These are phyloP conservation scores for Pandemis cinnamomeana DNA, from an alignment of 2,888 invertebrate species.

Conservation along the genomic window DNA sequence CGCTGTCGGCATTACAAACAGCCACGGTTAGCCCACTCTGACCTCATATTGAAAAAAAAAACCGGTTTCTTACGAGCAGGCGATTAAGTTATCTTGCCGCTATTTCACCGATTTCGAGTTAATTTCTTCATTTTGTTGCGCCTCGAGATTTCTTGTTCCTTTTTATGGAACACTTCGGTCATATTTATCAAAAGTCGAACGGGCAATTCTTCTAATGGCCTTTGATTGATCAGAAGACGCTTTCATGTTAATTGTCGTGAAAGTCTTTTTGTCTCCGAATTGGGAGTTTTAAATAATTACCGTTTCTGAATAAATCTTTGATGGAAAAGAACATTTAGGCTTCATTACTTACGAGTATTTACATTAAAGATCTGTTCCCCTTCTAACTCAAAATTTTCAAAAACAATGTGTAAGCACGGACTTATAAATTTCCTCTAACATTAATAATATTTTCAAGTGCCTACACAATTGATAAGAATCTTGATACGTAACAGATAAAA, in stretches of 20 bases:
- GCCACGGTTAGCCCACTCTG: constrained; percentile 51
- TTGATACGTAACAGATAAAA: constrained; percentile 18
- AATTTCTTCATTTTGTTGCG: constrained; percentile 79
- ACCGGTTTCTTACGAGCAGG: constrained; percentile 66
- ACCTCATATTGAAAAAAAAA: constrained; percentile 60
- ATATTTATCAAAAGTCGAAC: constrained; percentile 61
- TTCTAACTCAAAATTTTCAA: neutral
- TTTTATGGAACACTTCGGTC: constrained; percentile 48
- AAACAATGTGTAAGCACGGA: neutral
- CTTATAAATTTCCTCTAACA: no score
- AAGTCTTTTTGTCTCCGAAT: constrained; percentile 41
- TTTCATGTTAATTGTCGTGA: constrained; percentile 55
- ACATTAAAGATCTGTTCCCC: constrained; percentile 16
- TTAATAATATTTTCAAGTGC: neutral
- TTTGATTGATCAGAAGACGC: constrained; percentile 52
- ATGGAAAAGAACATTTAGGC: constrained; percentile 44
- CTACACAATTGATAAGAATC: constrained; percentile 35
- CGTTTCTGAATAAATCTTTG: constrained; percentile 38
- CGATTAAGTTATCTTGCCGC: constrained; percentile 77
- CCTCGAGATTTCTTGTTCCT: constrained; percentile 56
- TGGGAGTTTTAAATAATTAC: constrained; percentile 36
- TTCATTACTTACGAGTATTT: constrained; percentile 30
- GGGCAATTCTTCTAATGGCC: constrained; percentile 78
- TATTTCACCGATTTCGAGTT: constrained; percentile 77
- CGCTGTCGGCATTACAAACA: constrained; percentile 62